Evolutionary conservation across 2,113 vertebrate species (phyloP).

Genomic region (Xenopus tropicalis): UCB_Xtro_10.0 CM004443.2:214183501-214184000

Average conservation of each 20-base stretch:
- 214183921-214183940: neutral
- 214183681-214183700: too few relatives aligned
- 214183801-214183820: neutral
- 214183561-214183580: neutral
- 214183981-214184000: neutral
- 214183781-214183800: neutral
- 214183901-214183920: neutral
- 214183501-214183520: neutral
- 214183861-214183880: neutral
- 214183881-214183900: neutral
- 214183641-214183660: neutral
- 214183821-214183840: neutral
- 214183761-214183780: neutral
- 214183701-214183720: neutral
- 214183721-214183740: neutral
- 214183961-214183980: neutral
- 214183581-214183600: neutral
- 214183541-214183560: neutral
- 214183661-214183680: too few relatives aligned
- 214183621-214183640: neutral
- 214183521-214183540: neutral
- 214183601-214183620: neutral
- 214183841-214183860: neutral
- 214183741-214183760: neutral
- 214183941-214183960: neutral